Conservation (phyloP, 2,888 invertebrate species). For the Bombyx huttoni region DNA sequence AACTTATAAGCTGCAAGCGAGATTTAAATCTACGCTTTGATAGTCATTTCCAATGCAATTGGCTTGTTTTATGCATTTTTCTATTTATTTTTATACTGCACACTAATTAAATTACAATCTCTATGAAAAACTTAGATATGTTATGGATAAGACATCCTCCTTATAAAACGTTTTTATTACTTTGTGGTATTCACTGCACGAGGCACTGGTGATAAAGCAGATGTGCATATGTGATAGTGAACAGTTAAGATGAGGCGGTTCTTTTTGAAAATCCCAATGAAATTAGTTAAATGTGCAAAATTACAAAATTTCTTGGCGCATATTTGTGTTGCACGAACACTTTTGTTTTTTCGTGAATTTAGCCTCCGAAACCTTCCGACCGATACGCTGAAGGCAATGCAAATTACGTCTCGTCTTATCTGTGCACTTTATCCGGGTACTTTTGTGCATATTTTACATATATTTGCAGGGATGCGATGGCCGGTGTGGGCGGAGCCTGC, state of each 20-base stretch:
- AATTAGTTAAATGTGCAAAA: conserved; percentile 6
- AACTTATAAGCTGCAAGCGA: too few species aligned
- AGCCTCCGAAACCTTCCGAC: conserved; percentile 41
- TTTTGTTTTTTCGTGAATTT: conserved; percentile 48
- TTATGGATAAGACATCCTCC: not conserved
- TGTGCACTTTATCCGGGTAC: conserved; percentile 62
- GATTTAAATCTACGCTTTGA: too few species aligned
- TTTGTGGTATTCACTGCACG: not conserved
- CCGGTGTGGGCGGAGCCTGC: conserved; percentile 48
- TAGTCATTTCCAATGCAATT: too few species aligned
- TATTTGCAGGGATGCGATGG: conserved; percentile 56
- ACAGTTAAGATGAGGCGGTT: not conserved
- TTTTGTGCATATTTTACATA: conserved; percentile 67
- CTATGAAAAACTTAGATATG: too few species aligned
- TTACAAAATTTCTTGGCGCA: conserved; percentile 7
- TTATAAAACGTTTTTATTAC: conserved; percentile 10
- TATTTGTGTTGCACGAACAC: conserved; percentile 5
- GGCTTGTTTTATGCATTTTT: too few species aligned
- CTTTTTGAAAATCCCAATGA: not conserved
- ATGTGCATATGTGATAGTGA: not conserved
- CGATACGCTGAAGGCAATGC: conserved; percentile 52
- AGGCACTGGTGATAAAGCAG: not conserved
- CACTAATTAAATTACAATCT: too few species aligned
- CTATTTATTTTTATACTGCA: too few species aligned
- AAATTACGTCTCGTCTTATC: conserved; percentile 65